Evolutionary conservation across 2,113 vertebrate genomes (phyloP).

Genomic region (Alexandromys fortis): DNA sequence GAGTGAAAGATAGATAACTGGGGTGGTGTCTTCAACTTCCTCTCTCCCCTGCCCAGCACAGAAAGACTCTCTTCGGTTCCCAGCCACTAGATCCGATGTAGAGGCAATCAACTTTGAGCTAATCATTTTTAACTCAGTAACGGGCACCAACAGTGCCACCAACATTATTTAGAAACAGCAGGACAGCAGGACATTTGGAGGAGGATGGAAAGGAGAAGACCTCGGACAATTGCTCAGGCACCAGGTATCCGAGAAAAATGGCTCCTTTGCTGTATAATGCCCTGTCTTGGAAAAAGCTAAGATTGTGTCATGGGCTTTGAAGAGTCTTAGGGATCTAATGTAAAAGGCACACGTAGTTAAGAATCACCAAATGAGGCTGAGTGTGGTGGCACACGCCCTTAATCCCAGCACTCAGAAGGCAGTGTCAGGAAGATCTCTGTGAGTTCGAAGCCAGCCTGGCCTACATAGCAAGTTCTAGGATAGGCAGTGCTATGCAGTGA

Average conservation of each 20-base stretch:
- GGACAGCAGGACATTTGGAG: neutral
- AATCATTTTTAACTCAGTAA: neutral
- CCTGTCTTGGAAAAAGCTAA: neutral
- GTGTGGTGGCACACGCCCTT: neutral
- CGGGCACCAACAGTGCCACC: neutral
- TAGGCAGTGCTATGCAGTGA: neutral
- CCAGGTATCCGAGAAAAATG: neutral
- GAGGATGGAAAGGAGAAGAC: neutral
- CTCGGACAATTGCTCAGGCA: neutral
- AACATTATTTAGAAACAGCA: rapidly evolving
- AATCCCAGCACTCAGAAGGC: neutral
- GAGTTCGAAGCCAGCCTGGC: neutral
- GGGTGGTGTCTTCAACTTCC: neutral
- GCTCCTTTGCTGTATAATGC: neutral
- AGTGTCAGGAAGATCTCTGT: neutral
- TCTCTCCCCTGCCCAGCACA: too few species aligned
- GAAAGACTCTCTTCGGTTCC: rapidly evolving
- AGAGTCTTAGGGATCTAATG: neutral
- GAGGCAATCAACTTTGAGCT: neutral
- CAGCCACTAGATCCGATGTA: neutral
- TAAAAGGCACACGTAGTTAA: neutral
- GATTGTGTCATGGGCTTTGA: neutral
- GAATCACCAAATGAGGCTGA: neutral
- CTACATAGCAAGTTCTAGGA: neutral
- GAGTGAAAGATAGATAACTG: neutral